Percentiles rank a stretch among this genome's conserved stretches.
Conservation (phyloP, 1,140 invertebrate genomes). For the Drosophila bipectinata region DNA sequence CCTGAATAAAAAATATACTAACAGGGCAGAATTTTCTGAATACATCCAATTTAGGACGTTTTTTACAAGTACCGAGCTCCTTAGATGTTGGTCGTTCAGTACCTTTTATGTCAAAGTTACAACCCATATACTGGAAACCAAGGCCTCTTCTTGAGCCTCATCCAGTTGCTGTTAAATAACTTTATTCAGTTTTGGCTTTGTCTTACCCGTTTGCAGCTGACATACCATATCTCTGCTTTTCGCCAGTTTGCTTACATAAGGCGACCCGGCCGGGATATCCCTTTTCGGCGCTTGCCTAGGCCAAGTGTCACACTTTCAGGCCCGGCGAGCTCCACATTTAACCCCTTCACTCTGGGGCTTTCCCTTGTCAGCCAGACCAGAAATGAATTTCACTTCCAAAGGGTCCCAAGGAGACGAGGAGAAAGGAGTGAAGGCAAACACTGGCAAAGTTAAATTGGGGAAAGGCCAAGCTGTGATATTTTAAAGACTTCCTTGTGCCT, state of each 20-base stretch:
- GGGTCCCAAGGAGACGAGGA: not conserved
- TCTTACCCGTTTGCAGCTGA: constrained; percentile 16
- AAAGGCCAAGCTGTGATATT: constrained; percentile 21
- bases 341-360: constrained; percentile 32
- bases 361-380: constrained; percentile 12
- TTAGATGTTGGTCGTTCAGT: not conserved
- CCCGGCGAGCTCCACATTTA: constrained; percentile 28
- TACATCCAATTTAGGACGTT: not conserved
- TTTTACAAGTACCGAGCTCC: not conserved
- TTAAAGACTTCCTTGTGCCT: constrained; percentile 29
- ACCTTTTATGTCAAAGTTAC: not conserved
- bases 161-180: constrained; percentile 23
- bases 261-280: constrained; percentile 17
- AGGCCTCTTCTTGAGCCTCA: not conserved
- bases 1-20: too few species aligned
- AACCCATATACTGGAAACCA: not conserved
- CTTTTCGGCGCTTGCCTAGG: constrained; percentile 28
- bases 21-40: not conserved
- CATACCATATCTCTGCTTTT: constrained; percentile 26
- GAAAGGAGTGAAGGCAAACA: constrained; percentile 9
- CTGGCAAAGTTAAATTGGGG: constrained; percentile 13
- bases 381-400: constrained; percentile 23
- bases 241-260: constrained; percentile 22
- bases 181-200: constrained; percentile 15
- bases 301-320: constrained; percentile 28